Percentiles rank a stretch among this genome's conserved stretches.
phyloP scores from a whole-genome alignment of 2,113 vertebrate genomes.

The Malurus elegans region DNA sequence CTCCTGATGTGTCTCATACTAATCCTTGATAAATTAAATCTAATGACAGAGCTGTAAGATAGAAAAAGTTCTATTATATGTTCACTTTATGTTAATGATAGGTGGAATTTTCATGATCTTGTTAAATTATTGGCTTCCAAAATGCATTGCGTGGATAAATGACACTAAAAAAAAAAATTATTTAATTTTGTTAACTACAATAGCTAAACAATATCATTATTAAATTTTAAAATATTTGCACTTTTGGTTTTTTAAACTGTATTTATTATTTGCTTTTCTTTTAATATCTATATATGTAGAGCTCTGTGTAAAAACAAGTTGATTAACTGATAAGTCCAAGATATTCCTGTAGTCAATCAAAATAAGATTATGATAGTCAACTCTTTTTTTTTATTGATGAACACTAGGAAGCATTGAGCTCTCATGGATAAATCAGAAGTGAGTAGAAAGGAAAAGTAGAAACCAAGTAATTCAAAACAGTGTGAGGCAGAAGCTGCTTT shows the following conservation, averaged over 20 bases:
- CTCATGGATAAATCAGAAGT: neutral
- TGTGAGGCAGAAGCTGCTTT: neutral
- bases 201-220: neutral
- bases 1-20: neutral
- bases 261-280: neutral
- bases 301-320: neutral
- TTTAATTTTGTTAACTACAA: neutral
- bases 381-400: too few species aligned
- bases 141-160: neutral
- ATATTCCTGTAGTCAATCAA: neutral
- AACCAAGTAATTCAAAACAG: neutral
- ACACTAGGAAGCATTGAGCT: neutral
- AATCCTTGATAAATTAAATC: neutral
- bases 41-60: neutral
- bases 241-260: rapidly evolving
- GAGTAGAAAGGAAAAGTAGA: neutral
- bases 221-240: neutral
- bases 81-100: neutral
- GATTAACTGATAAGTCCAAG: neutral
- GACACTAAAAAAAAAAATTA: neutral
- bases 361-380: neutral
- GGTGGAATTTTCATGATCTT: neutral
- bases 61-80: neutral
- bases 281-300: neutral
- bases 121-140: neutral